Evolutionary conservation across 2,888 invertebrate species (phyloP).

Genomic region (Oxyteleia sp.): DNA sequence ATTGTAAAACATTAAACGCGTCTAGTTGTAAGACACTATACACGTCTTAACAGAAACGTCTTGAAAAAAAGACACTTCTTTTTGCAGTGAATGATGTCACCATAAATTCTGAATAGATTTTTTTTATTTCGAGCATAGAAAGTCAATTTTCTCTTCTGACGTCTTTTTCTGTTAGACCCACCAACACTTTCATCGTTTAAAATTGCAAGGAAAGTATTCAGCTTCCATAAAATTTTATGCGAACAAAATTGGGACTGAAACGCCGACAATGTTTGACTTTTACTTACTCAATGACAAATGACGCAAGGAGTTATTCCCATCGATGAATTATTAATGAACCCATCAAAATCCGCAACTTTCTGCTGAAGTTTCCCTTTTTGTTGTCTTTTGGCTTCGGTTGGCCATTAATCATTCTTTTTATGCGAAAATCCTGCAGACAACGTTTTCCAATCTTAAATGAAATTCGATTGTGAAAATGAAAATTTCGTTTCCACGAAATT

Average conservation of each 20-base stretch:
- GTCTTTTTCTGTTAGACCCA: conserved; percentile 42
- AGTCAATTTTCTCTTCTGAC: conserved; percentile 55
- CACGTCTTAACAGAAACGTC: too few relatives aligned
- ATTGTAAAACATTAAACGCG: too few relatives aligned
- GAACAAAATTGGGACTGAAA: conserved; percentile 38
- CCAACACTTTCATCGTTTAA: conserved; percentile 55
- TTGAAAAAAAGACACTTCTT: too few relatives aligned
- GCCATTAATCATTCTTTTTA: too few relatives aligned
- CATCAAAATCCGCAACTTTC: conserved; percentile 3
- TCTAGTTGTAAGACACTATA: too few relatives aligned
- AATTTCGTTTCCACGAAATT: conserved; percentile 53
- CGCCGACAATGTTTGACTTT: conserved; percentile 28
- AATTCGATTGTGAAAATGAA: not conserved
- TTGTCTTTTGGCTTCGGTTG: too few relatives aligned
- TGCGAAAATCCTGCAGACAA: not conserved
- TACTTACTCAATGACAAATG: conserved; percentile 41
- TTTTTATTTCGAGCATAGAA: conserved; percentile 56
- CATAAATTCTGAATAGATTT: too few relatives aligned
- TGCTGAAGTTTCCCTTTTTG: not conserved
- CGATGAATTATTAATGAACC: conserved; percentile 45
- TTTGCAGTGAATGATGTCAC: too few relatives aligned
- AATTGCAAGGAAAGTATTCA: conserved; percentile 61
- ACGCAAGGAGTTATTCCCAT: conserved; percentile 19
- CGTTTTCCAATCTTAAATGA: not conserved
- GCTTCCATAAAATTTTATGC: conserved; percentile 61